These are phyloP conservation scores for Trissolcus japonicus DNA, from an alignment of 2,888 invertebrate genomes.

Conservation along the genomic window DNA sequence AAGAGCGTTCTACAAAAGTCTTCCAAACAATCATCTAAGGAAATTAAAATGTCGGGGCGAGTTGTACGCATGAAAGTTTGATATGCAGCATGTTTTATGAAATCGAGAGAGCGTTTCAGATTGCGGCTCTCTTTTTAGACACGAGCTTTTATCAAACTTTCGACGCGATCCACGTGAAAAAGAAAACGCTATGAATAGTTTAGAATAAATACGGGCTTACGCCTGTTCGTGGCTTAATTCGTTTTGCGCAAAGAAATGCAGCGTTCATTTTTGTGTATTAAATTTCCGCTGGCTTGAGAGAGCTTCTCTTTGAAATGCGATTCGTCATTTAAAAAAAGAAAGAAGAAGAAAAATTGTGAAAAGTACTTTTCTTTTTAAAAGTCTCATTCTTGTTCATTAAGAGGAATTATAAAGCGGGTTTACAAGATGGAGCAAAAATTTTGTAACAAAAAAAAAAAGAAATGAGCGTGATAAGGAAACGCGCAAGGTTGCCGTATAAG, in stretches of 20 bases:
- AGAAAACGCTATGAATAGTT: conserved; percentile 43
- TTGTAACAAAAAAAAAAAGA: too few relatives aligned
- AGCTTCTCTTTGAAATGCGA: background rate
- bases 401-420: too few relatives aligned
- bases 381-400: too few relatives aligned
- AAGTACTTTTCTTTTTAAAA: background rate
- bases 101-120: conserved; percentile 36
- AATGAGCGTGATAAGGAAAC: background rate
- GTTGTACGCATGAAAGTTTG: conserved; percentile 23
- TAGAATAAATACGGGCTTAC: conserved; percentile 37
- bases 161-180: conserved; percentile 21
- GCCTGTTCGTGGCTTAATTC: conserved; percentile 27
- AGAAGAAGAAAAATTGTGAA: background rate
- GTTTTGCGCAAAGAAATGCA: conserved; percentile 19
- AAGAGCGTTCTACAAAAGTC: background rate
- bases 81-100: conserved; percentile 26
- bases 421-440: too few relatives aligned
- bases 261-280: conserved; percentile 21
- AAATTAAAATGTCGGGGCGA: too few relatives aligned
- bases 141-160: conserved; percentile 31
- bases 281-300: conserved; percentile 3
- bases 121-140: conserved; percentile 39
- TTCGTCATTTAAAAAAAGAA: background rate
- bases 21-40: too few relatives aligned
- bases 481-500: background rate